Evolutionary conservation across 2,888 invertebrate species (phyloP).

Genomic region (Ferrisia virgata): DNA sequence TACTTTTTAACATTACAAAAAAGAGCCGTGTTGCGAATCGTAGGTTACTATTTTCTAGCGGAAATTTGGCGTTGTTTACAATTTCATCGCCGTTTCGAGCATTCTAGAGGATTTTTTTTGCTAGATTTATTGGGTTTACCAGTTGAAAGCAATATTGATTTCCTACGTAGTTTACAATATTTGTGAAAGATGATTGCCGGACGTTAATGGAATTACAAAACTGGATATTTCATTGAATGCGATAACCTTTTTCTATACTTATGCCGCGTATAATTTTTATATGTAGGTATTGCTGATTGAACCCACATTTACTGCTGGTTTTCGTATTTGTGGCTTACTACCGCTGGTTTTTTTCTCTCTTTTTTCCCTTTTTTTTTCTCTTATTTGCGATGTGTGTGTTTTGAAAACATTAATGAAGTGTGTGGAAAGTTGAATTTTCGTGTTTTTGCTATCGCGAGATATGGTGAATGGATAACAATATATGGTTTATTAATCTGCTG

Average conservation of each 20-base stretch:
- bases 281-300: background rate
- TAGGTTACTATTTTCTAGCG: background rate
- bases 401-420: too few relatives aligned
- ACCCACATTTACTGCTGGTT: background rate
- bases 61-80: background rate
- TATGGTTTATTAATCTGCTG: too few relatives aligned
- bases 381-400: too few relatives aligned
- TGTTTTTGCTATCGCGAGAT: too few relatives aligned
- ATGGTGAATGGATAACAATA: too few relatives aligned
- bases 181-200: background rate
- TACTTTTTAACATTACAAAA: background rate
- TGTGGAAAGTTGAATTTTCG: too few relatives aligned
- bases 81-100: constrained; percentile 7
- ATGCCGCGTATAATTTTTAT: background rate
- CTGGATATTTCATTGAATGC: background rate
- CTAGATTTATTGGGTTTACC: background rate
- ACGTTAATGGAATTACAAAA: constrained; percentile 1
- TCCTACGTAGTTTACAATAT: background rate
- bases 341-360: too few relatives aligned
- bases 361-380: too few relatives aligned
- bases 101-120: background rate
- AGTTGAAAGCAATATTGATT: constrained; percentile 19
- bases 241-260: background rate
- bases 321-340: too few relatives aligned
- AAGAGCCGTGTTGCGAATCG: background rate